Evolutionary conservation across 2,113 vertebrate species (phyloP).

Genomic region (Sorex fumeus): DNA sequence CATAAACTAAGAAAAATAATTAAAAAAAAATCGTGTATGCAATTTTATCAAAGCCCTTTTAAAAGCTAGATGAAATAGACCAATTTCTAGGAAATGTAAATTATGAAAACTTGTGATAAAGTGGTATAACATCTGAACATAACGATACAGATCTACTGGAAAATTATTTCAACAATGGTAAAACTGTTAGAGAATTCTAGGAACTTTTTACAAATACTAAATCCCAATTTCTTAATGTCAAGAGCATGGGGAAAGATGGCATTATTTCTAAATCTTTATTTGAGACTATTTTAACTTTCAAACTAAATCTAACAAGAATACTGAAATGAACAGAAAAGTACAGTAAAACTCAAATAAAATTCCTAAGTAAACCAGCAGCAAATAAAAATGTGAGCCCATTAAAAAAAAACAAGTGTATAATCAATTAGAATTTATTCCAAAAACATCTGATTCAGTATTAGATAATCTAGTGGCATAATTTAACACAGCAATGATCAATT

Average conservation of each 20-base stretch:
- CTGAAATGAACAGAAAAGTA: not conserved
- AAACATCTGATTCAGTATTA: not conserved
- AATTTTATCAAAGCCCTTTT: not conserved
- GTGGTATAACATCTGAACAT: not conserved
- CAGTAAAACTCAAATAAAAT: conserved; percentile 8
- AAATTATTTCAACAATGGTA: not conserved
- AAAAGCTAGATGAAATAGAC: conserved; percentile 18
- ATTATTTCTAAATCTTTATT: conserved; percentile 54
- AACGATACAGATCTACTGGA: not conserved
- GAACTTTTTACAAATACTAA: not conserved
- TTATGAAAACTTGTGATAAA: conserved; percentile 1
- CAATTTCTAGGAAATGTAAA: not conserved
- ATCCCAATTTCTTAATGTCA: not conserved
- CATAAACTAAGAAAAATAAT: too few relatives aligned
- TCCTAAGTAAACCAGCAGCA: conserved; percentile 21
- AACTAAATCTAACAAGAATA: conserved; percentile 28
- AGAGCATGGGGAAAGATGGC: not conserved
- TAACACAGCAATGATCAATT: not conserved
- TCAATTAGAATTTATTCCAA: not conserved
- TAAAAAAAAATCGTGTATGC: not conserved
- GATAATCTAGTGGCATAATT: not conserved
- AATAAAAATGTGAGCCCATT: conserved; percentile 11
- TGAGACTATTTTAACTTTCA: conserved; percentile 29
- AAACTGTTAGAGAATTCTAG: conserved; percentile 5
- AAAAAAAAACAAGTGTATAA: conserved; percentile 41